Percentiles rank a stretch among this genome's conserved stretches.
These are phyloP conservation scores for Cyclargus thomasi DNA, from an alignment of 1,140 invertebrate genomes.

Conservation along the genomic window DNA sequence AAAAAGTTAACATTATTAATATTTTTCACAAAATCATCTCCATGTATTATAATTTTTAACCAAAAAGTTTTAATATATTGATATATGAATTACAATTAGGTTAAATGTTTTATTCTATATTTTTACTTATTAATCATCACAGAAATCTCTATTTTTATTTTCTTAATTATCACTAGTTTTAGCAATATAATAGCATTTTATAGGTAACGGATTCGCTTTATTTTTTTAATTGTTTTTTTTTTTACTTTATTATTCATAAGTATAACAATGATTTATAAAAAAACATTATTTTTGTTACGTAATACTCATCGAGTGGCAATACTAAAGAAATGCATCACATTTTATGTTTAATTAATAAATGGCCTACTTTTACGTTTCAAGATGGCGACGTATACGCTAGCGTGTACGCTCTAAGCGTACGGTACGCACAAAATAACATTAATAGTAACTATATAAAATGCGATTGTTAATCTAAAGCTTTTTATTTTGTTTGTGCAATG, in stretches of 20 bases:
- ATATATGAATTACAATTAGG: neutral
- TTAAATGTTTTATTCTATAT: neutral
- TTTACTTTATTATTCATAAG: neutral
- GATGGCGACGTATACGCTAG: neutral
- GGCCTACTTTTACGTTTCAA: neutral
- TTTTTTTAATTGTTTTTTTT: conserved; percentile 10
- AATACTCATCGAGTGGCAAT: neutral
- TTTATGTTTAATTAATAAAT: neutral
- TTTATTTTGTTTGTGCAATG: neutral
- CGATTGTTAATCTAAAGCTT: neutral
- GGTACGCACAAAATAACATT: neutral
- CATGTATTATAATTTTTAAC: neutral
- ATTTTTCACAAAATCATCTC: neutral
- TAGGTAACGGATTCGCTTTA: neutral
- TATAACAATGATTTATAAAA: neutral
- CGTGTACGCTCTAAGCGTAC: neutral
- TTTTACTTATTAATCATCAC: neutral
- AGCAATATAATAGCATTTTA: conserved; percentile 13
- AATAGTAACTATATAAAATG: neutral
- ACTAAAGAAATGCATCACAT: neutral
- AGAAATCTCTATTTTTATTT: neutral
- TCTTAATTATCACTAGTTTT: conserved; percentile 6
- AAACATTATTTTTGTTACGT: neutral
- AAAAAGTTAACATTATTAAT: neutral
- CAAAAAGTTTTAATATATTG: neutral